Percentiles rank a stretch among this genome's conserved stretches.
Evolutionary conservation across 2,113 vertebrate genomes (phyloP).

Genomic region (Dendrocopos noguchii): DNA sequence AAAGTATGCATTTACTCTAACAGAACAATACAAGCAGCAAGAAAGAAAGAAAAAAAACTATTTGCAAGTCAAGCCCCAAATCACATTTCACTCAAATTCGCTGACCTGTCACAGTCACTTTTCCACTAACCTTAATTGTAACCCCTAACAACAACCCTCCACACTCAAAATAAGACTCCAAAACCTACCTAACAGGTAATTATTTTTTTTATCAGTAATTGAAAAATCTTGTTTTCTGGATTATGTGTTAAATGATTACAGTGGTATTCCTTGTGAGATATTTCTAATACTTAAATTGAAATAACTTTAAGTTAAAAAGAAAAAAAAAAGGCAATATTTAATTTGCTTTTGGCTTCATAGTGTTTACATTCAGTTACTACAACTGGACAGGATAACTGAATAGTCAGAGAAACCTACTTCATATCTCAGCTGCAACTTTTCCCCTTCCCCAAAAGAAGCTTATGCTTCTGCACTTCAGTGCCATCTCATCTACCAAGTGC

Average conservation of each 20-base stretch:
- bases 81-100: neutral
- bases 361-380: neutral
- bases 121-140: too few species aligned
- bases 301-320: neutral
- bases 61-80: neutral
- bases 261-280: neutral
- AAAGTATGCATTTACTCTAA: neutral
- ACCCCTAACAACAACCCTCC: too few species aligned
- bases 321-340: neutral
- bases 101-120: neutral
- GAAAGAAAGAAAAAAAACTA: neutral
- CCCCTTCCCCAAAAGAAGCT: neutral
- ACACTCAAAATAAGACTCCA: too few species aligned
- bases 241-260: neutral
- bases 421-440: neutral
- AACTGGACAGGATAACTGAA: neutral
- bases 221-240: neutral
- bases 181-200: neutral
- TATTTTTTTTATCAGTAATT: neutral
- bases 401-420: neutral
- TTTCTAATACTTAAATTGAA: neutral
- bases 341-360: neutral
- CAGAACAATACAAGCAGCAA: neutral
- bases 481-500: neutral
- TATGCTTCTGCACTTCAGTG: rapidly evolving